These are phyloP conservation scores for Nyctibius bracteatus DNA, from an alignment of 2,113 vertebrate species.

Conservation along the genomic window DNA sequence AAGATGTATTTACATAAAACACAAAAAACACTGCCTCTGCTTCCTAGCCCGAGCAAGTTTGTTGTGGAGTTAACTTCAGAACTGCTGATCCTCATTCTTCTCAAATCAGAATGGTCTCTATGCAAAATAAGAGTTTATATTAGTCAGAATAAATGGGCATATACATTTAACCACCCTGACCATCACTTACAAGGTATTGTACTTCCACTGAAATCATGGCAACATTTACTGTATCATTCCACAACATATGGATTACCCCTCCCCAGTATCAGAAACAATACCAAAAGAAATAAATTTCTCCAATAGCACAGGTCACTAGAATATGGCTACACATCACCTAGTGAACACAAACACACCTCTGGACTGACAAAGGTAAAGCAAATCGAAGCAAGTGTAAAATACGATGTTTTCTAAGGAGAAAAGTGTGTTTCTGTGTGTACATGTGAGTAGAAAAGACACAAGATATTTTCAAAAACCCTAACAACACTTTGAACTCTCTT, in stretches of 20 bases:
- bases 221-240: background rate
- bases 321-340: background rate
- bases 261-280: background rate
- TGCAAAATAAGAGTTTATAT: background rate
- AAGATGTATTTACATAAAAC: background rate
- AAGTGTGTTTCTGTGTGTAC: too few species aligned
- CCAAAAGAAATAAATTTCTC: background rate
- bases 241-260: background rate
- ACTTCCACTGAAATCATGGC: background rate
- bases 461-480: background rate
- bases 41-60: background rate
- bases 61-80: background rate
- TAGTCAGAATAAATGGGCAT: background rate
- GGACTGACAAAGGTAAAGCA: background rate
- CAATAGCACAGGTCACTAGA: background rate
- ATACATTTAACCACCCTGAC: background rate
- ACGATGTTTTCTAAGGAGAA: accelerated
- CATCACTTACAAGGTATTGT: background rate
- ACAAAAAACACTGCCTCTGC: background rate
- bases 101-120: background rate
- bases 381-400: background rate
- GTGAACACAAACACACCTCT: background rate
- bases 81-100: background rate
- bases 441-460: accelerated
- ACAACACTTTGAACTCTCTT: background rate